phyloP scores from a whole-genome alignment of 2,113 vertebrate genomes.

The Otocyon megalotis region DNA sequence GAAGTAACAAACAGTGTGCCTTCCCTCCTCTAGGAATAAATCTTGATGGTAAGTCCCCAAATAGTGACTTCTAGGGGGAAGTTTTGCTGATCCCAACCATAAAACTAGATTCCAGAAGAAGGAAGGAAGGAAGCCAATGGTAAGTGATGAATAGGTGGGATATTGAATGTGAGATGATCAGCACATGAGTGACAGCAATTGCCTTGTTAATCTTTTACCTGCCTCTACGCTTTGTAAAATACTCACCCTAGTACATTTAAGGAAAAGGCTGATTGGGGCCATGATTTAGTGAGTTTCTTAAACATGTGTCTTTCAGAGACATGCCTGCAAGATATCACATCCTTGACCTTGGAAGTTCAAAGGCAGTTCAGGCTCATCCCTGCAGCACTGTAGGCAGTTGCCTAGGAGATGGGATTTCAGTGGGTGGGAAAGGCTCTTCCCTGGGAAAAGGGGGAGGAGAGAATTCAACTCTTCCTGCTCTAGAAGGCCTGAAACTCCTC shows the following conservation, averaged over 20 bases:
- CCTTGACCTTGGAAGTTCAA: conserved; percentile 67
- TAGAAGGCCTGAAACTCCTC: not conserved
- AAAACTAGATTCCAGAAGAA: conserved; percentile 48
- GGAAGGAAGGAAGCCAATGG: not conserved
- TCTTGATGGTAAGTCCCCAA: not conserved
- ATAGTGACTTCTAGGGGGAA: not conserved
- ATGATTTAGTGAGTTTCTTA: conserved; percentile 39
- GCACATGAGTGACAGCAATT: not conserved
- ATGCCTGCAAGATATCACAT: not conserved
- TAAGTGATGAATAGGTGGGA: conserved; percentile 57
- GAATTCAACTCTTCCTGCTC: not conserved
- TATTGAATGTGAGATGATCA: conserved; percentile 21
- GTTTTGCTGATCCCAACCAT: conserved; percentile 33
- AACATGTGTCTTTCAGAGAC: not conserved
- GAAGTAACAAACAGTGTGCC: conserved; percentile 45
- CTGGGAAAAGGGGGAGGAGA: not conserved
- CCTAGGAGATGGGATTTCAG: conserved; percentile 39
- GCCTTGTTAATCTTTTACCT: conserved; percentile 29
- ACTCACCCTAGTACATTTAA: conserved; percentile 51
- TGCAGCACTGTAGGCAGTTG: not conserved
- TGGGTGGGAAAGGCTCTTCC: not conserved
- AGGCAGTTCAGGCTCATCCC: conserved; percentile 1
- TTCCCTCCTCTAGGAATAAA: conserved; percentile 66
- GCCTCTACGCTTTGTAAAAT: conserved; percentile 39
- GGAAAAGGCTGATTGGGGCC: conserved; percentile 41